These are phyloP conservation scores for Beroe ovata DNA, from an alignment of 37 sponge, comb jelly and placozoan species.

Conservation along the genomic window DNA sequence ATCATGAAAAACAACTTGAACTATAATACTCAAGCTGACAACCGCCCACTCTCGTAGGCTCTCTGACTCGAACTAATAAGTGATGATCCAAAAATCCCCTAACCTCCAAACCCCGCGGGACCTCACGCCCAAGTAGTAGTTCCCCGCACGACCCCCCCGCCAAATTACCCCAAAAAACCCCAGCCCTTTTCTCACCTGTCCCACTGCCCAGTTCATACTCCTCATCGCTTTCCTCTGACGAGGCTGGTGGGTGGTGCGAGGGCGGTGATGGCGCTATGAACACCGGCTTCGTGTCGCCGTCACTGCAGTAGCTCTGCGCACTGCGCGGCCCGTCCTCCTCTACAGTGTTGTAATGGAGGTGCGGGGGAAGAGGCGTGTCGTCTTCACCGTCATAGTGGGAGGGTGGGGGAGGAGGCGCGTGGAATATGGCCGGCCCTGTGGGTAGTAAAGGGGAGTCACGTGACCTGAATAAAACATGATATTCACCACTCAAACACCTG, in stretches of 20 bases:
- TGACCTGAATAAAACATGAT: background rate
- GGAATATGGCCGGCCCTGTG: slow-evolving; percentile 22
- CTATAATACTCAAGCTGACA: too few relatives aligned
- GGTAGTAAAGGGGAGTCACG: too few relatives aligned
- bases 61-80: too few relatives aligned
- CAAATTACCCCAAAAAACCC: too few relatives aligned
- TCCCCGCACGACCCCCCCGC: too few relatives aligned
- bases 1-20: too few relatives aligned
- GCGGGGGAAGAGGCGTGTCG: background rate
- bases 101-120: too few relatives aligned
- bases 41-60: too few relatives aligned
- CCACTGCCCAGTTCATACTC: slow-evolving; percentile 35
- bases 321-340: too few relatives aligned
- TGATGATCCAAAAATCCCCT: too few relatives aligned
- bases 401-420: slow-evolving; percentile 38
- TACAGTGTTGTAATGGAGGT: background rate
- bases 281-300: background rate
- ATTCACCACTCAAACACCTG: background rate
- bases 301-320: too few relatives aligned
- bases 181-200: background rate
- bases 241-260: background rate
- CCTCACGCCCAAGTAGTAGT: too few relatives aligned
- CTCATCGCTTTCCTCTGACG: slow-evolving; percentile 21
- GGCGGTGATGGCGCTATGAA: slow-evolving; percentile 23
- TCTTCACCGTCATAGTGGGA: background rate